Percentiles rank a stretch among this genome's conserved stretches.
phyloP scores from a whole-genome alignment of 53 echinoderm and acorn worm species.

The Astropecten irregularis region DNA sequence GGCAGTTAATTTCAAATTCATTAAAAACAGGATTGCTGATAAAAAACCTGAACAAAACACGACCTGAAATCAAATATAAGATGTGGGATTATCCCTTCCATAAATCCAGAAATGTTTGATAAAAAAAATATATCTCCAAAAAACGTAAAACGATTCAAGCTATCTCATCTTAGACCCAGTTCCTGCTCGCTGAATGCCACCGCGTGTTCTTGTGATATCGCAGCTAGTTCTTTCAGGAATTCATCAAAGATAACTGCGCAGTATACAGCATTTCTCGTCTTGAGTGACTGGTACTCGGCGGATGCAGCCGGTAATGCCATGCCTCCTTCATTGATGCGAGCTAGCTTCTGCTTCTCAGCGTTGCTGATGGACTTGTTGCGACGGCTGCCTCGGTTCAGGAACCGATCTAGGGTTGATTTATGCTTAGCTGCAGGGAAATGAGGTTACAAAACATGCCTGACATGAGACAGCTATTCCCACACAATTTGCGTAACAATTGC shows the following conservation, averaged over 20 bases:
- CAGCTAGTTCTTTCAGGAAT: slow-evolving; percentile 93
- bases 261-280: slow-evolving; percentile 89
- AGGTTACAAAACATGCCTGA: neutral
- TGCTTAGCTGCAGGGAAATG: slow-evolving; percentile 40
- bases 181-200: slow-evolving; percentile 65
- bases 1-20: too few species aligned
- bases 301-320: slow-evolving; percentile 28
- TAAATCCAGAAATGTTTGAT: too few species aligned
- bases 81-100: too few species aligned
- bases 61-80: too few species aligned
- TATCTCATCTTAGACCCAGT: slow-evolving; percentile 20
- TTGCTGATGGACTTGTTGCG: slow-evolving; percentile 68
- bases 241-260: slow-evolving; percentile 94
- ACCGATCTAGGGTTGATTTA: slow-evolving; percentile 52
- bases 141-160: too few species aligned
- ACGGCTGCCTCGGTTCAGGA: slow-evolving; percentile 60
- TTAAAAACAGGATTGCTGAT: too few species aligned
- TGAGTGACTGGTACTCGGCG: slow-evolving; percentile 73
- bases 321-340: slow-evolving; percentile 70
- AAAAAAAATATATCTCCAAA: too few species aligned
- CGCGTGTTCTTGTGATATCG: slow-evolving; percentile 89
- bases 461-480: too few species aligned
- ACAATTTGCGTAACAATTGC: too few species aligned
- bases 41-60: too few species aligned
- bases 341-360: slow-evolving; percentile 83